These are phyloP conservation scores for Anseranas semipalmata DNA, from an alignment of 2,113 vertebrate genomes.

Conservation along the genomic window DNA sequence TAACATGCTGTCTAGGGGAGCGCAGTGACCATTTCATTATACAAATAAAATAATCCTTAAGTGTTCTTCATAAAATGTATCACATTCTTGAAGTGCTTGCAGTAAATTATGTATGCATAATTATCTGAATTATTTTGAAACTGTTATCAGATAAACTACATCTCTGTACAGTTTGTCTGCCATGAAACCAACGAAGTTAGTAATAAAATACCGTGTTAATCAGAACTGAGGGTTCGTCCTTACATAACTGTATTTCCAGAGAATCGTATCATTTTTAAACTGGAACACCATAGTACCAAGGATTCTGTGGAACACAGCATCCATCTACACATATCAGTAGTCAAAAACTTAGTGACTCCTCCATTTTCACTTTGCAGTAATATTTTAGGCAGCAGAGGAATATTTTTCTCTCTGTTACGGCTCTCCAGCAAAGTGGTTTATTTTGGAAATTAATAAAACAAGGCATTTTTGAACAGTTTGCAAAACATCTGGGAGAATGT, in stretches of 20 bases:
- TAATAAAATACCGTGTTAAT: neutral
- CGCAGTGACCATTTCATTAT: neutral
- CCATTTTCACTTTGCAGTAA: neutral
- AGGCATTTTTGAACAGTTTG: neutral
- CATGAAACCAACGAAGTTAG: neutral
- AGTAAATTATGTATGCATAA: neutral
- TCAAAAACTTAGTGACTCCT: neutral
- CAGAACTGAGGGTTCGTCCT: neutral
- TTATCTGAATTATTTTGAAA: slow-evolving; percentile 34
- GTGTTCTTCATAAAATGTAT: neutral
- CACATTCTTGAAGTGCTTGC: neutral
- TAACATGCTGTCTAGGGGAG: neutral
- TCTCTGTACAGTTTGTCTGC: neutral
- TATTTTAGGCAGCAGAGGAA: neutral
- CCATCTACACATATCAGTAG: neutral
- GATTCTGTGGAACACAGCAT: neutral
- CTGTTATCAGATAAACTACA: neutral
- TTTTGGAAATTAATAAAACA: neutral
- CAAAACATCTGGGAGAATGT: neutral
- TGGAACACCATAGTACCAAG: neutral
- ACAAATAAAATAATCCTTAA: neutral
- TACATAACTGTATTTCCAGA: neutral
- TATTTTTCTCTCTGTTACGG: neutral
- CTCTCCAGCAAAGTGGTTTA: neutral
- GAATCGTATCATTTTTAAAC: neutral